Base-by-base conservation (phyloP, 2,113 vertebrate species). In the Mustelus asterias region DNA sequence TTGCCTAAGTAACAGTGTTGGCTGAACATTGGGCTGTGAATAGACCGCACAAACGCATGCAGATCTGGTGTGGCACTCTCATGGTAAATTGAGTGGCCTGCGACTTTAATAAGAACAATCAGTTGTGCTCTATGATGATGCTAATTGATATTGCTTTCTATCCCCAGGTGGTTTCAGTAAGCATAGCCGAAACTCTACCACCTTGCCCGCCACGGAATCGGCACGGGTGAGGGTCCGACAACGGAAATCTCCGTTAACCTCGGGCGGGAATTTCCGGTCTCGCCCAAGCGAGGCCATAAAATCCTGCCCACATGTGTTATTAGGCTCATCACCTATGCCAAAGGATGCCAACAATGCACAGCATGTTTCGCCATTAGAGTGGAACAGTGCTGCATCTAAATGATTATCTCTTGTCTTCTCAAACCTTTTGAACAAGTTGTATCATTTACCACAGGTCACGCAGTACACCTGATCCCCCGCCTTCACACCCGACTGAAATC, bases 131-230 rank as follows among this genome's bases (percentile, higher is more conserved):
- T 48, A 54, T 3, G 26, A 54, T 44, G 69, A 22, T 94, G 93
- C 65, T 70, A 70, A 70, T 94, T 94, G 93, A 44, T 9, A 44
- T 69, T 94, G 93, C 48, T 94, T 94, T 44, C 58, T 70, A 44
- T 94, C n/a, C 67, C 41, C 44, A 29, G 26, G 94, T 69, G 54
- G 69, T 76, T 95, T 72, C 69, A 16, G 24, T 18, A 70, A 48
- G 29, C 5, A 8, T 48, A 18, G 48, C 48, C 48, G 5, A 54
- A 54, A 5, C 48, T 54, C 48, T 54, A 54, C 48, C 48, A 54
- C 48, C 48, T 54, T 54, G 48, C 48, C 48, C 5, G 48, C 3
- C 48, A 54, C 48, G 4, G 48, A 54, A 54, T 54, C 3, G 4
- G 48, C 48, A 54, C 48, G 44, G 44, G 44, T 48, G 44, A 48